phyloP scores from a whole-genome alignment of 2,797 vertebrate species.

The Anabacerthia variegaticeps region DNA sequence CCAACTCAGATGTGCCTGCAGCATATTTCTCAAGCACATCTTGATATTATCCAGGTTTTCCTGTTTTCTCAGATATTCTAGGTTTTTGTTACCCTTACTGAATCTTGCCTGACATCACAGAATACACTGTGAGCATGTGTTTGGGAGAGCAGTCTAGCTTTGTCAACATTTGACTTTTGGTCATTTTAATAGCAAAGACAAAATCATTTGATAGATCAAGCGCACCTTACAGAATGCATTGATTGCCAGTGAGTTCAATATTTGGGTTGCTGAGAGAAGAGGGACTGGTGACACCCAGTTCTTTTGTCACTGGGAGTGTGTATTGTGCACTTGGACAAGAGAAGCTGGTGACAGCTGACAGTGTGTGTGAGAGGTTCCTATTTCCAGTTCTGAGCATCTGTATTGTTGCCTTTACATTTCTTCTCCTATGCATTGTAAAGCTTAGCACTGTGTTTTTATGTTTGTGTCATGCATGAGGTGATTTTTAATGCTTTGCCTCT shows the following conservation, averaged over 20 bases:
- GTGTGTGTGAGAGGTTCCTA: not conserved
- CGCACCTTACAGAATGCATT: not conserved
- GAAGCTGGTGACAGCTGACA: slow-evolving; percentile 21
- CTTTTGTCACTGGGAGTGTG: not conserved
- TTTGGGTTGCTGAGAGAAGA: not conserved
- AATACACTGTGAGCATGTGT: not conserved
- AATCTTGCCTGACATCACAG: not conserved
- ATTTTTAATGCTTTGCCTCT: slow-evolving; percentile 29
- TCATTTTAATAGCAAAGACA: not conserved
- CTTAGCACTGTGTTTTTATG: not conserved
- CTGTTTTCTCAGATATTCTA: not conserved
- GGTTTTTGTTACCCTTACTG: not conserved
- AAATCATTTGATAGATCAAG: not conserved
- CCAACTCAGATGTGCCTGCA: not conserved
- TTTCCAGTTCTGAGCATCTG: slow-evolving; percentile 10
- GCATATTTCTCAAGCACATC: not conserved
- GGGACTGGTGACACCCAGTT: not conserved
- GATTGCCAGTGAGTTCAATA: not conserved
- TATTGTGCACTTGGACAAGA: not conserved
- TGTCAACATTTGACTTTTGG: not conserved
- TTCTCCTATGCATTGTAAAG: not conserved
- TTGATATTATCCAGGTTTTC: not conserved
- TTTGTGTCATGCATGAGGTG: not conserved
- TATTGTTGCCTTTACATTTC: slow-evolving; percentile 19
- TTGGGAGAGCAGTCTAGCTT: not conserved